Evolutionary conservation across 2,797 vertebrate species (phyloP).

Genomic region (Sebastes wilsoni): DNA sequence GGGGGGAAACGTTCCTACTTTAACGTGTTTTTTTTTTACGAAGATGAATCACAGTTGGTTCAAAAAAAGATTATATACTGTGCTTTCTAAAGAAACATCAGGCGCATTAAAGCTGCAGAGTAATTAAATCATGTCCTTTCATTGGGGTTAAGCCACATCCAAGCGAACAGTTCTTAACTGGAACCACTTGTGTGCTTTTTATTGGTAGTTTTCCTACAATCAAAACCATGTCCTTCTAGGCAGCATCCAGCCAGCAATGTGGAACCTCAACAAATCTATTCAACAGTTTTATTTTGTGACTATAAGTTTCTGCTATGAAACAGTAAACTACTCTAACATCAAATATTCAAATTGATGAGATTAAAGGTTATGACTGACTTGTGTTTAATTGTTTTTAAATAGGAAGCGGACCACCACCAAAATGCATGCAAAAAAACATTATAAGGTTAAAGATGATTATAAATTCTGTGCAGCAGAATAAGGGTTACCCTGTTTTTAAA

Average conservation of each 20-base stretch:
- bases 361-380: background rate
- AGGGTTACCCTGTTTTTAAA: background rate
- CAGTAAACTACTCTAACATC: background rate
- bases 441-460: background rate
- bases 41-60: constrained; percentile 77
- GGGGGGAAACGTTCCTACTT: constrained; percentile 52
- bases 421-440: background rate
- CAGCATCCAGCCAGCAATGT: constrained; percentile 64
- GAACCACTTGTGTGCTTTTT: constrained; percentile 85
- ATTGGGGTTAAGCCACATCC: constrained; percentile 85
- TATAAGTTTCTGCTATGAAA: constrained; percentile 24
- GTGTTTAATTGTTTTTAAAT: constrained; percentile 17
- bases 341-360: constrained; percentile 5
- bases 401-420: background rate
- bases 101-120: constrained; percentile 83
- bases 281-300: constrained; percentile 41
- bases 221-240: constrained; percentile 72
- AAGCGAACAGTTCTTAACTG: constrained; percentile 81
- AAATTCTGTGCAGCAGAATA: background rate
- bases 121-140: constrained; percentile 87
- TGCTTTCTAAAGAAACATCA: constrained; percentile 84
- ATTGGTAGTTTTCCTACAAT: constrained; percentile 82
- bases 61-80: constrained; percentile 81
- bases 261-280: constrained; percentile 66
- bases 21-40: constrained; percentile 38